Evolutionary conservation across 2,888 invertebrate species (phyloP), one percentile per base, ranked within the genome.

Genomic region (Coelogynopora nodosa): DNA sequence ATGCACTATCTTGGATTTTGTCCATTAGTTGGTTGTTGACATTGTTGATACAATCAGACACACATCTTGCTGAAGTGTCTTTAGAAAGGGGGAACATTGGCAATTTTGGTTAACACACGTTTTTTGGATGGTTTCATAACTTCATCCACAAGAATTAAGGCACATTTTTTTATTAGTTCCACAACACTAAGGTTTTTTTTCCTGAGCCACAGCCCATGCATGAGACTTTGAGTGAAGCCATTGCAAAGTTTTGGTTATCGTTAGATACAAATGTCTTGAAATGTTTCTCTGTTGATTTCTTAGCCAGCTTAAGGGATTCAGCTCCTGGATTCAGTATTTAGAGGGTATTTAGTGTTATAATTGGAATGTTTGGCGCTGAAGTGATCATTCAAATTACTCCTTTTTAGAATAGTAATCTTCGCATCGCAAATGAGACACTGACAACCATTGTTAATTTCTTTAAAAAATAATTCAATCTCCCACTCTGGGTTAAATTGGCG

Each of bases 131-230:
- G 27, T 80, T 80, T 23, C 10, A 10, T 80, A 28, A 80, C 29
- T 80, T 80, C 81, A 27, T 80, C 81, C 27, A 80, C 81, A 28
- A 80, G 81, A 10, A 80, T 28, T 80, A 27, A 23, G 29, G 81
- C 23, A 80, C 81, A 80, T 80, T 80, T 80, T 80, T 80, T 80
- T 27, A 80, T 80, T 28, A 80, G 81, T 80, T 80, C 81, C 29
- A 80, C 29, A 28, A 13, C 81, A 80, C 27, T 27, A 80, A 27
- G 81, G 5, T 80, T 80, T 80, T 28, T 80, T 80, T 80, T 10
- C 81, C 81, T 80, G 81, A 80, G 81, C 81, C 29, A 28, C 27
- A 80, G 29, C 27, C 81, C 81, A 80, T n/a, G n/a, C n/a, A n/a
- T 80, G 81, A 80, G 29, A 80, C 81, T 80, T 80, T 80, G 81